A percentile compares a stretch with the other conserved stretches of the same genome.
Conservation (phyloP, 2,113 vertebrate species). For the Melanocharis versteri region DNA sequence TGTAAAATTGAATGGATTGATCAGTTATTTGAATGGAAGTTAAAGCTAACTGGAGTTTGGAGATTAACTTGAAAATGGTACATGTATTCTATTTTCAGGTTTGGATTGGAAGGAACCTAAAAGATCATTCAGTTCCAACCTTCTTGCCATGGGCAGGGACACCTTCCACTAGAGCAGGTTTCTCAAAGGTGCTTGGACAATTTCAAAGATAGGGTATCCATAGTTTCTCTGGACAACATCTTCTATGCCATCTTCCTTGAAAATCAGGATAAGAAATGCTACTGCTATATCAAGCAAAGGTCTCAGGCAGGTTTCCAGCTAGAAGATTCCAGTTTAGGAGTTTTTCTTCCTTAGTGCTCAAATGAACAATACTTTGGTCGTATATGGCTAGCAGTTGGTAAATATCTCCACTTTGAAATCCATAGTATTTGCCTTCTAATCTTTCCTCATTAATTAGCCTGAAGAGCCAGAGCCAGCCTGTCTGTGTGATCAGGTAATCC, state of each 20-base stretch:
- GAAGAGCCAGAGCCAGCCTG: background rate
- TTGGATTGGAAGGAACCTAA: background rate
- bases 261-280: background rate
- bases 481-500: background rate
- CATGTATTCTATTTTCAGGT: background rate
- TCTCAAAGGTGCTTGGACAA: background rate
- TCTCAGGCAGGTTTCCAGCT: background rate
- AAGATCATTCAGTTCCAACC: background rate
- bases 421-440: background rate
- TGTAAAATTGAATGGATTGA: background rate
- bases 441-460: background rate
- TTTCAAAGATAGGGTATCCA: background rate
- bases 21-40: background rate
- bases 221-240: background rate
- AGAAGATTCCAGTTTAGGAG: background rate
- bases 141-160: accelerated
- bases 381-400: background rate
- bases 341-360: background rate
- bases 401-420: background rate
- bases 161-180: background rate
- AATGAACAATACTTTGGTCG: background rate
- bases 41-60: background rate
- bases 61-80: background rate
- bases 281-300: background rate
- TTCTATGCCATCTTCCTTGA: background rate